Percentiles rank a stretch among this genome's conserved stretches.
Conservation (phyloP, 1,140 invertebrate genomes). For the Drosophila albomicans region DNA sequence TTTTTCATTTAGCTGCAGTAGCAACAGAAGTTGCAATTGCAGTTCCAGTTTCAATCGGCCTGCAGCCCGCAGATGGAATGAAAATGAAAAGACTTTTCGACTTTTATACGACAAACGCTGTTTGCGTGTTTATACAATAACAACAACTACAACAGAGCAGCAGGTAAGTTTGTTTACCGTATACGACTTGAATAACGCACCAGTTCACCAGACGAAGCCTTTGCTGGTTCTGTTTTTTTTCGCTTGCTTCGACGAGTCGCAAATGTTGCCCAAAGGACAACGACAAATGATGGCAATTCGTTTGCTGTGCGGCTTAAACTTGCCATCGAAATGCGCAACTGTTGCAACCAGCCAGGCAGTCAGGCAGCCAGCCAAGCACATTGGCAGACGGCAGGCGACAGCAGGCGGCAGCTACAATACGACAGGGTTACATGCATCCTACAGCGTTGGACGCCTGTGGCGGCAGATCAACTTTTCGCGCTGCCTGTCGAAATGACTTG, state of each 20-base stretch:
- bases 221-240: slow-evolving; percentile 4
- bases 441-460: slow-evolving; percentile 23
- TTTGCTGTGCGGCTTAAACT: slow-evolving; percentile 68
- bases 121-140: slow-evolving; percentile 69
- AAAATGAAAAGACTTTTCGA: slow-evolving; percentile 53
- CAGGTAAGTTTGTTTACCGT: slow-evolving; percentile 61
- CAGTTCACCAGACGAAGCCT: slow-evolving; percentile 4
- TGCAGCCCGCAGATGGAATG: slow-evolving; percentile 45
- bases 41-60: slow-evolving; percentile 10
- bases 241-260: slow-evolving; percentile 24
- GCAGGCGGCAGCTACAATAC: not conserved
- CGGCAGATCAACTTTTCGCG: slow-evolving; percentile 29
- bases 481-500: slow-evolving; percentile 65
- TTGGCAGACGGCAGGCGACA: slow-evolving; percentile 2
- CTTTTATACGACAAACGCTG: slow-evolving; percentile 40
- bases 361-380: not conserved
- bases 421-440: not conserved
- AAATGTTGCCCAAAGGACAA: slow-evolving; percentile 55
- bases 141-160: not conserved
- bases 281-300: slow-evolving; percentile 78
- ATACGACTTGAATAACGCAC: slow-evolving; percentile 16
- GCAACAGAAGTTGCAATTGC: not conserved
- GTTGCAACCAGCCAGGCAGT: slow-evolving; percentile 16
- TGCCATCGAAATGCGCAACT: slow-evolving; percentile 70
- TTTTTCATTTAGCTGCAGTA: slow-evolving; percentile 54